Percentiles rank a stretch among this genome's conserved stretches.
Evolutionary conservation across 2,113 vertebrate species (phyloP).

Genomic region (Neomonachus schauinslandi): DNA sequence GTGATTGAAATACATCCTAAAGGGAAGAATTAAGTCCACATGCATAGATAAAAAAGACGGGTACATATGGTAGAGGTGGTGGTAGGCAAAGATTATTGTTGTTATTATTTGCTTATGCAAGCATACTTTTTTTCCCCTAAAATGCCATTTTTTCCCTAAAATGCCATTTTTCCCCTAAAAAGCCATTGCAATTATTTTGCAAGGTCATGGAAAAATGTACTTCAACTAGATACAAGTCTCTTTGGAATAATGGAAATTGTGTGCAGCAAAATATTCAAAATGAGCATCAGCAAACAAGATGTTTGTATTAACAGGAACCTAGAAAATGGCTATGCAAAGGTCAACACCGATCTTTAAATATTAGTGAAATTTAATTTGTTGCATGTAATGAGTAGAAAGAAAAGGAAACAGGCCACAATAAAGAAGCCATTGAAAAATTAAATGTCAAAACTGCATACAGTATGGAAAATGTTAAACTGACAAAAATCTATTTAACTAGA

Average conservation of each 20-base stretch:
- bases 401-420: constrained; percentile 54
- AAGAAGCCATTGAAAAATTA: constrained; percentile 76
- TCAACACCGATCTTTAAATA: constrained; percentile 85
- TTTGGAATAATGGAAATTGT: constrained; percentile 83
- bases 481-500: constrained; percentile 65
- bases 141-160: not conserved
- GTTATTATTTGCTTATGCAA: constrained; percentile 78
- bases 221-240: constrained; percentile 77
- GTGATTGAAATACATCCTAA: constrained; percentile 72
- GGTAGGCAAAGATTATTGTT: constrained; percentile 27
- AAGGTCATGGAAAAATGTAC: constrained; percentile 70
- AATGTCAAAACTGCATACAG: constrained; percentile 75
- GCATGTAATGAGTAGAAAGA: constrained; percentile 77
- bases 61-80: constrained; percentile 59
- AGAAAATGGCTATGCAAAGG: constrained; percentile 82
- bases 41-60: constrained; percentile 82
- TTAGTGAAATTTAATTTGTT: constrained; percentile 84
- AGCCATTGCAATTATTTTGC: constrained; percentile 77
- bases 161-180: constrained; percentile 42
- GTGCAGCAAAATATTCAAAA: constrained; percentile 79
- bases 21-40: constrained; percentile 79
- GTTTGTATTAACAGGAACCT: constrained; percentile 80
- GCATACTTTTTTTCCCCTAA: constrained; percentile 51
- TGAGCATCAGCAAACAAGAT: constrained; percentile 80
- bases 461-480: constrained; percentile 72